These are phyloP conservation scores for Sitta europaea DNA, from an alignment of 2,113 vertebrate species.

Conservation along the genomic window DNA sequence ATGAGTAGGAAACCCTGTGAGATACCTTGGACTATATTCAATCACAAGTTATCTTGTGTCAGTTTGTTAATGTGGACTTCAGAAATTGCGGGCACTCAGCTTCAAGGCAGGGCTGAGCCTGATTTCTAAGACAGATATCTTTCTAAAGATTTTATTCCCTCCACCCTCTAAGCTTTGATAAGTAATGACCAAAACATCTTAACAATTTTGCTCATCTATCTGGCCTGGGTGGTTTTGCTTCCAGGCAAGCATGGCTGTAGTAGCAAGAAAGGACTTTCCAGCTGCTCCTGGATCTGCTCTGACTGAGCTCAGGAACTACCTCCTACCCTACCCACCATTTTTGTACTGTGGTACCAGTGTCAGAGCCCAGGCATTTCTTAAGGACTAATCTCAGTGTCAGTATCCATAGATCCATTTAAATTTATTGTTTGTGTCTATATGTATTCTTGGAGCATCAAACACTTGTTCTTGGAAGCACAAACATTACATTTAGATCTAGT, in stretches of 20 bases:
- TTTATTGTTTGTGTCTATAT: background rate
- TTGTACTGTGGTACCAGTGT: rapidly evolving
- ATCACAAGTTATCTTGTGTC: background rate
- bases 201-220: background rate
- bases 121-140: background rate
- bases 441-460: background rate
- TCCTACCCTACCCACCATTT: background rate
- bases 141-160: background rate
- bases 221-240: background rate
- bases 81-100: background rate
- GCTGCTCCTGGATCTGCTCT: background rate
- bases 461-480: background rate
- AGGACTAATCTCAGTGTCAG: background rate
- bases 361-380: background rate
- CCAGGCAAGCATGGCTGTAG: background rate
- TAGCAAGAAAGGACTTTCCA: background rate
- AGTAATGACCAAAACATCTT: background rate
- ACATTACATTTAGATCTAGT: background rate
- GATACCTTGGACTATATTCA: background rate
- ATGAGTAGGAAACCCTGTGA: background rate
- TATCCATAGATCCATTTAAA: background rate
- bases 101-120: background rate
- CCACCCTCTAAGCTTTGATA: background rate
- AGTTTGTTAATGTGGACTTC: background rate
- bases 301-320: background rate